Evolutionary conservation across 2,797 vertebrate species (phyloP).

Genomic region (Pyrocephalus nanus): DNA sequence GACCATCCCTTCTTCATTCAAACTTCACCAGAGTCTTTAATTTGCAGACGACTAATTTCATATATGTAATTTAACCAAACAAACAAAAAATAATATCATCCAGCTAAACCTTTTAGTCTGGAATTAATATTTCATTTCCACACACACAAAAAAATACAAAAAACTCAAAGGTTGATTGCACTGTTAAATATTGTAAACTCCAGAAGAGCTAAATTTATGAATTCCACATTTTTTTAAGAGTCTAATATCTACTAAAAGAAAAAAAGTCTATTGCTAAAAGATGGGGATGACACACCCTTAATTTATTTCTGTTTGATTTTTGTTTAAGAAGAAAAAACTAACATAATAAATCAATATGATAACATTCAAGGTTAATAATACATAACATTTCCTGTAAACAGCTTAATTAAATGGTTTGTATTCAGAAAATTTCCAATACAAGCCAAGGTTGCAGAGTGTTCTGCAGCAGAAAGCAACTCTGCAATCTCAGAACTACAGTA

Average conservation of each 20-base stretch:
- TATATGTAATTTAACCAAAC: not conserved
- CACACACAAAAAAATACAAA: not conserved
- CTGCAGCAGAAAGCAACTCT: not conserved
- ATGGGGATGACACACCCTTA: accelerated
- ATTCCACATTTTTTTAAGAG: not conserved
- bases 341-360: not conserved
- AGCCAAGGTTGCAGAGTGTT: not conserved
- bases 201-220: not conserved
- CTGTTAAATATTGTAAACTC: not conserved
- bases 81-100: not conserved
- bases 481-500: not conserved
- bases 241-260: not conserved
- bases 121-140: not conserved
- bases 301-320: not conserved
- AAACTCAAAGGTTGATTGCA: not conserved
- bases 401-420: not conserved
- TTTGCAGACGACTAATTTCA: not conserved
- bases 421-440: not conserved
- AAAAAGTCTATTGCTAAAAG: not conserved
- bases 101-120: not conserved
- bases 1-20: not conserved
- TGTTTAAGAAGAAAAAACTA: not conserved
- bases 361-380: not conserved
- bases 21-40: not conserved
- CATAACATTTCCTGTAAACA: not conserved